Conservation (phyloP, 1,140 invertebrate genomes). For the Drosophila pruinosa region DNA sequence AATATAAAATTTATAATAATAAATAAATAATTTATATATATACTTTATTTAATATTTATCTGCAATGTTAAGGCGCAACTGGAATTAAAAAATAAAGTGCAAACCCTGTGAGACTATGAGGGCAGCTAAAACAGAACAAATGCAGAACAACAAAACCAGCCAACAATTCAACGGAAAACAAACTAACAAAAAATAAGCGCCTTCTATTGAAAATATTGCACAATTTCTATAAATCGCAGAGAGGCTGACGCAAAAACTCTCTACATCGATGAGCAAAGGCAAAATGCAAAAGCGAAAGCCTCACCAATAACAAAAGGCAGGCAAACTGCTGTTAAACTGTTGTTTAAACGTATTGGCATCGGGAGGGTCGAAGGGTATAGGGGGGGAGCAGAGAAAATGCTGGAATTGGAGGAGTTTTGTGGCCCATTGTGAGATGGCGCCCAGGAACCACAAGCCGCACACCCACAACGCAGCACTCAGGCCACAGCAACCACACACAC, state of each 20-base stretch:
- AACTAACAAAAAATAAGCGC: constrained; percentile 8
- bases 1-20: background rate
- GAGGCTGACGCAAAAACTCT: constrained; percentile 24
- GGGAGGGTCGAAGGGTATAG: background rate
- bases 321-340: constrained; percentile 79
- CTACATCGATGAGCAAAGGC: constrained; percentile 51
- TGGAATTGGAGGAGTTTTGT: constrained; percentile 41
- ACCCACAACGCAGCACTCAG: constrained; percentile 38
- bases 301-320: constrained; percentile 76
- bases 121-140: background rate
- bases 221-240: constrained; percentile 73
- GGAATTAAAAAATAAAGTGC: background rate
- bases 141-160: background rate
- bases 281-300: constrained; percentile 61
- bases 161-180: constrained; percentile 14
- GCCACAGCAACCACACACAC: constrained; percentile 48
- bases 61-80: too few species aligned
- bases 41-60: background rate
- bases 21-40: too few species aligned
- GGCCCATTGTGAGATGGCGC: constrained; percentile 58
- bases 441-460: constrained; percentile 63
- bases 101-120: background rate
- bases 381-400: background rate
- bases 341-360: constrained; percentile 73
- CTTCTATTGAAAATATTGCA: constrained; percentile 59